Conservation (phyloP, 2,888 invertebrate genomes). For the Dorcus parallelipipedus region DNA sequence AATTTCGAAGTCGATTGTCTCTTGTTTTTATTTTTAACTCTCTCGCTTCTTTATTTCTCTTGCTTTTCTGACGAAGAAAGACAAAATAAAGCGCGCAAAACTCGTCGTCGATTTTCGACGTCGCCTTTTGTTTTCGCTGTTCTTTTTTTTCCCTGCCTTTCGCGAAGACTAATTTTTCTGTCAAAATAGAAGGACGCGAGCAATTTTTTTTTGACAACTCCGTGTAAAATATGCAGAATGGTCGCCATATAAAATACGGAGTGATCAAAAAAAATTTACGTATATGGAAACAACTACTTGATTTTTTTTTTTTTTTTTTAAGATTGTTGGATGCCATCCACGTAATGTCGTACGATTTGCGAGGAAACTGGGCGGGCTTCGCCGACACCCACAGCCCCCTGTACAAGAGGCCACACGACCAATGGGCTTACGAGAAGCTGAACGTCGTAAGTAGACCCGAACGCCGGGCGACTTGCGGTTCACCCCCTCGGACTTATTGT, state of each 20-base stretch:
- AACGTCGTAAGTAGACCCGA: conserved; percentile 69
- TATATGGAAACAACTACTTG: neutral
- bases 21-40: too few species aligned
- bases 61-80: too few species aligned
- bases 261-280: neutral
- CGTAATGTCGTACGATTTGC: conserved; percentile 82
- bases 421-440: conserved; percentile 84
- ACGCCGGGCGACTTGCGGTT: neutral
- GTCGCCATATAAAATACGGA: neutral
- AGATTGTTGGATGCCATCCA: conserved; percentile 78
- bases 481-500: neutral
- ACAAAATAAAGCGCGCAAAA: too few species aligned
- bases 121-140: too few species aligned
- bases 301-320: conserved; percentile 27
- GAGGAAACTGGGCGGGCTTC: conserved; percentile 89
- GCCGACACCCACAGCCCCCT: conserved; percentile 87
- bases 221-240: too few species aligned
- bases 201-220: too few species aligned
- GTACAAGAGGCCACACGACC: conserved; percentile 81
- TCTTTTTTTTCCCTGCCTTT: too few species aligned
- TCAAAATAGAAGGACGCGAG: too few species aligned
- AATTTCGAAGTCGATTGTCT: too few species aligned
- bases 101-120: too few species aligned
- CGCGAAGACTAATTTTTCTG: too few species aligned
- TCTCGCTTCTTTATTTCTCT: too few species aligned